A percentile compares a stretch with the other conserved stretches of the same genome.
phyloP scores from a whole-genome alignment of 2,113 vertebrate genomes.

The Toxostoma redivivum region DNA sequence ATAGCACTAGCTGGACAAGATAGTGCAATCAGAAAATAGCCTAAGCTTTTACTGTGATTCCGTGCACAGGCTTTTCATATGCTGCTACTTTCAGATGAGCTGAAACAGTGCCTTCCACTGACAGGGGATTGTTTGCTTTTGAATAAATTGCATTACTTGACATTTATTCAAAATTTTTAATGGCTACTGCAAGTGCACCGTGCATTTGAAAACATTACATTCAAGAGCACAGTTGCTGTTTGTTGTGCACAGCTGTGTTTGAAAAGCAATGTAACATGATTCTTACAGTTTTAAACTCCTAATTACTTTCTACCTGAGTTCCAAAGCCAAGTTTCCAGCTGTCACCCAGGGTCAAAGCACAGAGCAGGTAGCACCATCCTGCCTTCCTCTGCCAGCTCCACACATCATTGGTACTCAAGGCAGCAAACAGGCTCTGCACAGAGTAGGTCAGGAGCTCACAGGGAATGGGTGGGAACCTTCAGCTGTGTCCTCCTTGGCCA shows the following conservation, averaged over 20 bases:
- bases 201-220: background rate
- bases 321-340: background rate
- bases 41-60: background rate
- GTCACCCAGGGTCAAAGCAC: background rate
- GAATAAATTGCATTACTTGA: background rate
- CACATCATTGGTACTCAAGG: rapidly evolving
- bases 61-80: background rate
- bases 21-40: conserved; percentile 35
- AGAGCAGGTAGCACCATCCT: background rate
- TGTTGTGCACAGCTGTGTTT: rapidly evolving
- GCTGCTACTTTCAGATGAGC: background rate
- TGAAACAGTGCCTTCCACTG: background rate
- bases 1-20: conserved; percentile 36
- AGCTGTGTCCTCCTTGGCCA: background rate
- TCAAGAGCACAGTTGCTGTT: background rate
- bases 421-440: background rate
- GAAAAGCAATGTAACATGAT: background rate
- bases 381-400: background rate
- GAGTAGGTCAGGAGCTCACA: background rate
- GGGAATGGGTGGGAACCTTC: background rate
- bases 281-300: rapidly evolving
- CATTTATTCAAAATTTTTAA: background rate
- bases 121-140: background rate
- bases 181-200: background rate
- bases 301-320: background rate